A percentile compares a stretch with the other conserved stretches of the same genome.
Conservation (phyloP, 2,888 invertebrate species). For the Plusia festucae region DNA sequence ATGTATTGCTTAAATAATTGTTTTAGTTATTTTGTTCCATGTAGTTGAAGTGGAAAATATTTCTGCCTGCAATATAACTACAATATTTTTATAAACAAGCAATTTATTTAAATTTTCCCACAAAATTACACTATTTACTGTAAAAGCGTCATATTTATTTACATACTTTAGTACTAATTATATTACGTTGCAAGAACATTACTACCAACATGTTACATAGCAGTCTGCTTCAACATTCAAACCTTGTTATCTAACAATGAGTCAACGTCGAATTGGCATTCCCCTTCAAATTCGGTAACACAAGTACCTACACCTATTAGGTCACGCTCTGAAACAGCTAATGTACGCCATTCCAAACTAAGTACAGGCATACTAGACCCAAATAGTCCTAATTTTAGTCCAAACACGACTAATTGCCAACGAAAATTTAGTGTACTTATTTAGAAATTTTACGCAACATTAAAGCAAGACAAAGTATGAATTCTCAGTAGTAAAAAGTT, state of each 20-base stretch:
- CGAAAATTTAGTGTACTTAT: conserved; percentile 2
- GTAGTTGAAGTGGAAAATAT: too few relatives aligned
- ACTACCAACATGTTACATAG: background rate
- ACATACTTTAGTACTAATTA: background rate
- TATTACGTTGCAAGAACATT: background rate
- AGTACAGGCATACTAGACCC: conserved; percentile 2
- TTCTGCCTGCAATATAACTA: too few relatives aligned
- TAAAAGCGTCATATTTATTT: too few relatives aligned
- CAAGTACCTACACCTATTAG: conserved; percentile 14
- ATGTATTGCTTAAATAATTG: too few relatives aligned
- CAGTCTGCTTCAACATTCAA: conserved; percentile 1
- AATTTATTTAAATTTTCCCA: too few relatives aligned
- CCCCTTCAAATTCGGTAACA: conserved; percentile 19
- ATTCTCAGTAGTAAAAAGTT: background rate
- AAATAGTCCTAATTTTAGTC: conserved; percentile 1
- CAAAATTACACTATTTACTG: too few relatives aligned
- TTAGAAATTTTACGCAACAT: background rate
- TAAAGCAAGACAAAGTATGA: background rate
- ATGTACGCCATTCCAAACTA: conserved; percentile 13
- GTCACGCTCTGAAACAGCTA: background rate
- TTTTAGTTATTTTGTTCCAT: too few relatives aligned
- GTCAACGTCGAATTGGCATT: conserved; percentile 14
- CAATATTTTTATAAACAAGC: too few relatives aligned
- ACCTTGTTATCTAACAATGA: conserved; percentile 15
- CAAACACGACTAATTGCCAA: background rate